These are phyloP conservation scores for Hybognathus amarus DNA, from an alignment of 2,797 vertebrate genomes.

Conservation along the genomic window DNA sequence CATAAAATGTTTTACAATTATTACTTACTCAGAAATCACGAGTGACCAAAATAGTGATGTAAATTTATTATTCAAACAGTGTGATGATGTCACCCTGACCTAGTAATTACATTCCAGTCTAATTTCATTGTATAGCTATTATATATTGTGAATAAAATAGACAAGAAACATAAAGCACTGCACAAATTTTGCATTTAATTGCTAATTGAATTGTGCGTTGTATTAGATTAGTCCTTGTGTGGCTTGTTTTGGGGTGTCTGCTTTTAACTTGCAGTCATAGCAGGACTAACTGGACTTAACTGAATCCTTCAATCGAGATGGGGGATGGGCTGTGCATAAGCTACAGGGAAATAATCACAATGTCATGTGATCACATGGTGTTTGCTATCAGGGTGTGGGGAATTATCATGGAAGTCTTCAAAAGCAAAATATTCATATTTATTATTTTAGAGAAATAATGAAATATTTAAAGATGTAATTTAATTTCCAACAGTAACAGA, in stretches of 20 bases:
- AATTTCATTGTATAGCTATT: background rate
- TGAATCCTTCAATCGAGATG: slow-evolving; percentile 11
- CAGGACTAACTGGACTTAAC: slow-evolving; percentile 21
- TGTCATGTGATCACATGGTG: slow-evolving; percentile 48
- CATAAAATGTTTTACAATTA: background rate
- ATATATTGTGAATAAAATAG: background rate
- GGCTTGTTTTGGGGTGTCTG: background rate
- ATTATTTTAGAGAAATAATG: background rate
- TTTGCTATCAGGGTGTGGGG: slow-evolving; percentile 14
- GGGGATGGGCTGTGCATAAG: slow-evolving; percentile 46
- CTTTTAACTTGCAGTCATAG: background rate
- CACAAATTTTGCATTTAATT: background rate
- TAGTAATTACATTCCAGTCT: background rate
- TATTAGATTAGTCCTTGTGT: background rate
- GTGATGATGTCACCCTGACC: background rate
- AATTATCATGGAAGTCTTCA: background rate
- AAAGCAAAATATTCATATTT: background rate
- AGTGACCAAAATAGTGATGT: background rate
- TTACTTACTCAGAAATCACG: background rate
- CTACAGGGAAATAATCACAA: slow-evolving; percentile 25
- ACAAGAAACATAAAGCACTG: background rate
- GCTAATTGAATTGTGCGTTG: background rate
- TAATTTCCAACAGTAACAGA: background rate
- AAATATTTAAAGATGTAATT: background rate
- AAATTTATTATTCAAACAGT: background rate